Conservation (phyloP, 2,888 invertebrate genomes). For the Acanthosoma haemorrhoidale region DNA sequence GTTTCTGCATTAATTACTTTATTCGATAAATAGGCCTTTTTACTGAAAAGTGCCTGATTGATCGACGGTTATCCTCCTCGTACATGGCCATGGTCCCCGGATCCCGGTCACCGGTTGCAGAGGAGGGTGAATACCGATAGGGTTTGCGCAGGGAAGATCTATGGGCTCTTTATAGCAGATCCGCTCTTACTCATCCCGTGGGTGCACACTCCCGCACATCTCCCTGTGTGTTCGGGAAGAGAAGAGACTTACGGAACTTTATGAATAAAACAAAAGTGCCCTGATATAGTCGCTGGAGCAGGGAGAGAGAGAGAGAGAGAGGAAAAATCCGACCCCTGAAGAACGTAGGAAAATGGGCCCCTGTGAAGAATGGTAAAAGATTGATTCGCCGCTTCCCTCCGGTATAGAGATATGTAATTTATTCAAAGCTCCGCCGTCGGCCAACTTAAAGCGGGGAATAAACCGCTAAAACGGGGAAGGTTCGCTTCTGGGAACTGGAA, state of each 20-base stretch:
- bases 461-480: background rate
- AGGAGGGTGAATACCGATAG: slow-evolving; percentile 26
- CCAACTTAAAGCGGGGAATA: background rate
- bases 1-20: too few species aligned
- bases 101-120: background rate
- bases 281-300: slow-evolving; percentile 30
- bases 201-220: background rate
- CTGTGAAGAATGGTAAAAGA: slow-evolving; percentile 31
- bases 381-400: slow-evolving; percentile 33
- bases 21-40: too few species aligned
- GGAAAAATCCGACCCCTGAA: background rate
- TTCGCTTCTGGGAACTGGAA: too few species aligned
- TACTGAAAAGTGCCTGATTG: too few species aligned
- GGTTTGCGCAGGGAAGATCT: slow-evolving; percentile 26
- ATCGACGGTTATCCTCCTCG: too few species aligned
- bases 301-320: background rate
- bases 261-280: slow-evolving; percentile 36
- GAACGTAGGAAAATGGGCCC: background rate
- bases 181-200: background rate
- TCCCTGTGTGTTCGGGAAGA: background rate
- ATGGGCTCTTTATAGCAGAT: slow-evolving; percentile 6
- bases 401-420: slow-evolving; percentile 38
- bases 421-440: slow-evolving; percentile 34
- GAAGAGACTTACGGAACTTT: slow-evolving; percentile 22
- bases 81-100: too few species aligned